phyloP scores from a whole-genome alignment of 2,888 invertebrate species.

The Thyatira batis region DNA sequence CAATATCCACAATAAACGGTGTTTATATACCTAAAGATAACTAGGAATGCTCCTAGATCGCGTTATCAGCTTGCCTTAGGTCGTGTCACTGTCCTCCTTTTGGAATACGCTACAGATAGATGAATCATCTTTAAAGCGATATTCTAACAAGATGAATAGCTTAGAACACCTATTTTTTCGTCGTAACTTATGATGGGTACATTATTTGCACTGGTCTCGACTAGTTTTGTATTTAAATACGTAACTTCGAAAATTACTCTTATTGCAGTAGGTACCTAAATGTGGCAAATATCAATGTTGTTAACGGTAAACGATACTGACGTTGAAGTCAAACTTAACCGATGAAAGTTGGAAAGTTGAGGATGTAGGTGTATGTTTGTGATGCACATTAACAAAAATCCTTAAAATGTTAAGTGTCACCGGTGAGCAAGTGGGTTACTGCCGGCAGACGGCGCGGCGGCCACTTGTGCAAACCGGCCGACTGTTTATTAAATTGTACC shows the following conservation, averaged over 20 bases:
- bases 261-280: conserved; percentile 1
- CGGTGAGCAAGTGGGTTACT: conserved; percentile 50
- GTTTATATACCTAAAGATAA: conserved; percentile 53
- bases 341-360: conserved; percentile 36
- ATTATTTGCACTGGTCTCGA: neutral
- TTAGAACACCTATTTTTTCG: neutral
- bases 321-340: conserved; percentile 8
- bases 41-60: conserved; percentile 56
- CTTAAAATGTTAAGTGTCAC: conserved; percentile 28
- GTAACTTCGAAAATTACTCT: neutral
- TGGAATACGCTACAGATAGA: conserved; percentile 36
- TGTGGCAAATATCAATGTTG: conserved; percentile 15
- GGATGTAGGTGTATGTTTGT: conserved; percentile 5
- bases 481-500: conserved; percentile 44
- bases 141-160: neutral
- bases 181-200: neutral
- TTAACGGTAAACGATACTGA: conserved; percentile 17
- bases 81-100: conserved; percentile 70
- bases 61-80: conserved; percentile 69
- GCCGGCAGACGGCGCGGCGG: conserved; percentile 65
- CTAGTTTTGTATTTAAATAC: neutral
- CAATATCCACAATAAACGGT: conserved; percentile 44
- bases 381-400: conserved; percentile 26
- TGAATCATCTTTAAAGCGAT: conserved; percentile 34
- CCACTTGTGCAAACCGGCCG: conserved; percentile 50